These are phyloP conservation scores for Centroberyx gerrardi DNA, from an alignment of 2,797 vertebrate species.

Conservation along the genomic window DNA sequence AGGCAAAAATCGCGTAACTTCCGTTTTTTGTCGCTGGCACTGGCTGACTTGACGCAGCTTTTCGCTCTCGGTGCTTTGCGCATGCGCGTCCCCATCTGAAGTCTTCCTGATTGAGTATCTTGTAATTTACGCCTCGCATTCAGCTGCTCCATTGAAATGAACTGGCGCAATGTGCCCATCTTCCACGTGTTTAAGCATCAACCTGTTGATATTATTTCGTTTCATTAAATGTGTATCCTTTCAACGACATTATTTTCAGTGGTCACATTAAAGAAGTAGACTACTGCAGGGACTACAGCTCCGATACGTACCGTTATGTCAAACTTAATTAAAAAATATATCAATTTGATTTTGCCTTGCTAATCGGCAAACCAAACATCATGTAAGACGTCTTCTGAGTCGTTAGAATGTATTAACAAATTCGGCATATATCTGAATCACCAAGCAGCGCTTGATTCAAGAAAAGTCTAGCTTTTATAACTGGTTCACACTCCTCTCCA, in stretches of 20 bases:
- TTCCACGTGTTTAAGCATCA: background rate
- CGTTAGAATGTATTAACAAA: too few species aligned
- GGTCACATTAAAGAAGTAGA: slow-evolving; percentile 10
- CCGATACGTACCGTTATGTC: too few species aligned
- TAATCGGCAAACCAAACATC: too few species aligned
- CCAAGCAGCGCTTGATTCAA: too few species aligned
- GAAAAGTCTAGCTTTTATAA: too few species aligned
- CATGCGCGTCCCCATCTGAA: slow-evolving; percentile 70
- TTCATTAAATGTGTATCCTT: background rate
- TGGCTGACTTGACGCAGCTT: slow-evolving; percentile 37
- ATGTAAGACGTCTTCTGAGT: too few species aligned
- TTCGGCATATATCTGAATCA: too few species aligned
- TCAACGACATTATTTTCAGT: background rate
- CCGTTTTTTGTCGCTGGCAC: slow-evolving; percentile 16
- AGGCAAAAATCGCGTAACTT: background rate
- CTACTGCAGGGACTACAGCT: background rate
- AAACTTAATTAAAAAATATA: too few species aligned
- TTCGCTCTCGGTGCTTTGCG: slow-evolving; percentile 44
- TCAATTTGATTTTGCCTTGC: too few species aligned
- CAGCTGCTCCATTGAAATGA: slow-evolving; percentile 35
- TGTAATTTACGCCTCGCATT: slow-evolving; percentile 45
- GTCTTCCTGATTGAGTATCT: slow-evolving; percentile 64
- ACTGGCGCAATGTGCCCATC: background rate
- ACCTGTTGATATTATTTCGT: background rate
- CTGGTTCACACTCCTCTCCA: too few species aligned